phyloP scores from a whole-genome alignment of 2,797 vertebrate species.

The Falco biarmicus region DNA sequence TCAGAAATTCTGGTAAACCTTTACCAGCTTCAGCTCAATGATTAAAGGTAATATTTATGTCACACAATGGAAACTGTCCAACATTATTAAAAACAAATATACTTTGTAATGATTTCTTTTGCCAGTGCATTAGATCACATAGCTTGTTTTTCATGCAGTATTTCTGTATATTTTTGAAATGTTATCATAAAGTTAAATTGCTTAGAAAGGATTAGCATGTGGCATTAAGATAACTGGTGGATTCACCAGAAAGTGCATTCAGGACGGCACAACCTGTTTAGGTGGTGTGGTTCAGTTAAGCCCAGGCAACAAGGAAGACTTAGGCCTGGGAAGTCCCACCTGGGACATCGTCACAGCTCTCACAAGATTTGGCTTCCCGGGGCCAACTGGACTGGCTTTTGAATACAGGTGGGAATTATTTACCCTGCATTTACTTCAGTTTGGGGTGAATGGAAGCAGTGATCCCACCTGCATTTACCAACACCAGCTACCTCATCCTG shows the following conservation, averaged over 20 bases:
- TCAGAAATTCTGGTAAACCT: background rate
- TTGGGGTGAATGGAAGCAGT: background rate
- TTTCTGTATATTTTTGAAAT: background rate
- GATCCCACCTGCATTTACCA: background rate
- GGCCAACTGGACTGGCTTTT: background rate
- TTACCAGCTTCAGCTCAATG: slow-evolving; percentile 6
- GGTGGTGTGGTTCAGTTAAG: background rate
- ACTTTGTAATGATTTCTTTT: slow-evolving; percentile 15
- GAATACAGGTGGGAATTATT: background rate
- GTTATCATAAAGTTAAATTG: background rate
- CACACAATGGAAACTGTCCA: background rate
- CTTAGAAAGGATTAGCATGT: background rate
- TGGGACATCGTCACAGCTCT: background rate
- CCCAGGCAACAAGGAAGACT: background rate
- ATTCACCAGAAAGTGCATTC: background rate
- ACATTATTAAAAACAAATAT: slow-evolving; percentile 49
- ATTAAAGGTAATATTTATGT: slow-evolving; percentile 2
- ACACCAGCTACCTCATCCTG: rapidly evolving
- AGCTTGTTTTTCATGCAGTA: background rate
- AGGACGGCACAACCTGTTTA: background rate
- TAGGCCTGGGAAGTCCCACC: background rate
- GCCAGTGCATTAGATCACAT: background rate
- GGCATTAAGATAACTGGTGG: background rate
- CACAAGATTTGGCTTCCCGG: background rate
- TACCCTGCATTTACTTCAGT: background rate